Percentiles rank a stretch among this genome's conserved stretches.
phyloP scores from a whole-genome alignment of 2,797 vertebrate genomes.

The Muscicapa comitata region DNA sequence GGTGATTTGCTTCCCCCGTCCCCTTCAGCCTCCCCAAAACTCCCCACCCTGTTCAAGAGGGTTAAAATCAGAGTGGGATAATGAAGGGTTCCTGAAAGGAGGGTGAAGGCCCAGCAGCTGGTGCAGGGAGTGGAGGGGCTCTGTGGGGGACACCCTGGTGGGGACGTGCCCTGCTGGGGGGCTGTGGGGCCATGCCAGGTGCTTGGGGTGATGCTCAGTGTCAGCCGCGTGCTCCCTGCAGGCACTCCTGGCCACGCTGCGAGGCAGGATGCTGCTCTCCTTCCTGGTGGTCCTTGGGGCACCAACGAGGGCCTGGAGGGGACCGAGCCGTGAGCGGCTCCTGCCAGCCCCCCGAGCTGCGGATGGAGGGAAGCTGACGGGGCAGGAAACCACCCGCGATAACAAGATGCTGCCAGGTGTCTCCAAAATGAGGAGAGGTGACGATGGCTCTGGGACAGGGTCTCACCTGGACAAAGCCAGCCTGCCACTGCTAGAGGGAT shows the following conservation, averaged over 20 bases:
- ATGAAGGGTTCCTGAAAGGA: background rate
- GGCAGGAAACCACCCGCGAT: slow-evolving; percentile 10
- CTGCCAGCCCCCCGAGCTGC: rapidly evolving
- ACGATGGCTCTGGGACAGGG: background rate
- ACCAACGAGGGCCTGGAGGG: background rate
- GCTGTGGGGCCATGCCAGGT: background rate
- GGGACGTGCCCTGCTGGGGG: rapidly evolving
- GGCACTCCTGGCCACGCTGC: rapidly evolving
- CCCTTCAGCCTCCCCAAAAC: background rate
- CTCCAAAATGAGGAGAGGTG: rapidly evolving
- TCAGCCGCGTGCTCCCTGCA: rapidly evolving
- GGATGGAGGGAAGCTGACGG: background rate
- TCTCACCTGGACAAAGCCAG: background rate
- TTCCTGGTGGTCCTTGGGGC: background rate
- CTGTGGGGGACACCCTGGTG: background rate
- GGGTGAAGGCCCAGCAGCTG: background rate
- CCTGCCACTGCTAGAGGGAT: background rate
- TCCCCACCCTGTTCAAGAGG: rapidly evolving
- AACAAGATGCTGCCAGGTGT: background rate
- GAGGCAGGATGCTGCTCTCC: background rate
- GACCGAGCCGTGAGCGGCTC: rapidly evolving
- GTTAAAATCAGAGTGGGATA: background rate
- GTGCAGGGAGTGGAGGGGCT: rapidly evolving
- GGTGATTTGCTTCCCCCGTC: background rate
- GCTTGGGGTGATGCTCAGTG: rapidly evolving